Conservation (phyloP, 53 echinoderm and acorn worm genomes). For the Pentamera pediparva region DNA sequence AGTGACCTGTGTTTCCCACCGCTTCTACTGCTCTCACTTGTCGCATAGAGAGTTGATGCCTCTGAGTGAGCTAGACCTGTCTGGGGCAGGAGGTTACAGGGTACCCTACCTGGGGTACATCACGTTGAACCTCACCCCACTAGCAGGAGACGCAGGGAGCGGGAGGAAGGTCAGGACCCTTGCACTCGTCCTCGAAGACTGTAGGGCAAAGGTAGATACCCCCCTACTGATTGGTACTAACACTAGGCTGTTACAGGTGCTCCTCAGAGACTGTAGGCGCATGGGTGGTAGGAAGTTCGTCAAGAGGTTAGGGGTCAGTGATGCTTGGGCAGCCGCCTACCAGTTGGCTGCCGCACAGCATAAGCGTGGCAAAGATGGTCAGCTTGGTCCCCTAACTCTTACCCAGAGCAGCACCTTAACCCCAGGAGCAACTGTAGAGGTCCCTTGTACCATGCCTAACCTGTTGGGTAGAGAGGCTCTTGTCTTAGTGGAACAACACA, state of each 20-base stretch:
- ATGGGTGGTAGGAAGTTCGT: slow-evolving; percentile 25
- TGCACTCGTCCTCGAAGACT: slow-evolving; percentile 23
- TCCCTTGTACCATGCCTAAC: neutral
- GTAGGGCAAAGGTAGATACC: neutral
- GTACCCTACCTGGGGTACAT: slow-evolving; percentile 48
- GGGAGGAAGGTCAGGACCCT: slow-evolving; percentile 9
- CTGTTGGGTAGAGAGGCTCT: neutral
- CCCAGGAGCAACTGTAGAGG: neutral
- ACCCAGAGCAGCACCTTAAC: neutral
- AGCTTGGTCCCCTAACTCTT: neutral
- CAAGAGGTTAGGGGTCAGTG: slow-evolving; percentile 3
- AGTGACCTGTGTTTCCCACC: slow-evolving; percentile 29
- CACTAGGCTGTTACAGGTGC: slow-evolving; percentile 19
- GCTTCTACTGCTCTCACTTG: slow-evolving; percentile 29
- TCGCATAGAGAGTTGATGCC: slow-evolving; percentile 21
- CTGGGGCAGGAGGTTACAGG: slow-evolving; percentile 34
- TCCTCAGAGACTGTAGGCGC: slow-evolving; percentile 21
- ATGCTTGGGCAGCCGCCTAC: slow-evolving; percentile 7
- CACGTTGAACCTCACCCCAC: neutral
- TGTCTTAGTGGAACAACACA: slow-evolving; percentile 20
- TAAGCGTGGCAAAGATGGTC: neutral
- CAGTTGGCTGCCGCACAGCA: slow-evolving; percentile 14
- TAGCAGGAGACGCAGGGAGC: slow-evolving; percentile 12
- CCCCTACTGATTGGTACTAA: slow-evolving; percentile 53
- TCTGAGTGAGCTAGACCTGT: slow-evolving; percentile 21